A percentile compares a stretch with the other conserved stretches of the same genome.
Evolutionary conservation across 2,113 vertebrate species (phyloP).

Genomic region (Psilopsiagon aurifrons): DNA sequence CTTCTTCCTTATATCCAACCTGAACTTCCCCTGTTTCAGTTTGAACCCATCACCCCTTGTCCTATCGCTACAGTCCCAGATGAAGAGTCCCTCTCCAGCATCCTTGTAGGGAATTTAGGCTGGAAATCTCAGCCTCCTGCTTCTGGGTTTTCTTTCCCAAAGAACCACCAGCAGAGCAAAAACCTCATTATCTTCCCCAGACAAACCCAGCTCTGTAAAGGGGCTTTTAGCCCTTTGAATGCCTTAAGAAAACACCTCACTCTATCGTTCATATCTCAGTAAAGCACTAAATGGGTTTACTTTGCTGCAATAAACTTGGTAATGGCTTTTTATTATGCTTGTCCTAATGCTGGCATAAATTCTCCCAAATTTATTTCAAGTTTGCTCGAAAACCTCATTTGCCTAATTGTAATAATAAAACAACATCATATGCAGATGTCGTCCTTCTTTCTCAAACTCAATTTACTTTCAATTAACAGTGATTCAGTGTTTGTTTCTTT

Average conservation of each 20-base stretch:
- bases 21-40: neutral
- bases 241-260: neutral
- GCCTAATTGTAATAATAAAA: constrained; percentile 68
- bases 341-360: constrained; percentile 40
- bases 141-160: neutral
- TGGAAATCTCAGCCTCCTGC: neutral
- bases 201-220: neutral
- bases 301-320: neutral
- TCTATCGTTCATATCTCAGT: neutral
- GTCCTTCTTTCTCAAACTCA: constrained; percentile 51
- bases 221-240: neutral
- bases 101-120: neutral
- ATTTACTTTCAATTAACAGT: constrained; percentile 66
- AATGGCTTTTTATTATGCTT: constrained; percentile 9
- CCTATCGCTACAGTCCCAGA: neutral
- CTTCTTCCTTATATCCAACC: neutral
- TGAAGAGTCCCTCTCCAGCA: neutral
- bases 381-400: constrained; percentile 68
- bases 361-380: constrained; percentile 57
- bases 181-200: neutral
- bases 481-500: neutral
- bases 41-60: neutral
- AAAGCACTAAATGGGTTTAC: neutral
- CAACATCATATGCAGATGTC: constrained; percentile 53
- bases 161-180: neutral